phyloP scores from a whole-genome alignment of 2,797 vertebrate species.

The Melopsittacus undulatus region DNA sequence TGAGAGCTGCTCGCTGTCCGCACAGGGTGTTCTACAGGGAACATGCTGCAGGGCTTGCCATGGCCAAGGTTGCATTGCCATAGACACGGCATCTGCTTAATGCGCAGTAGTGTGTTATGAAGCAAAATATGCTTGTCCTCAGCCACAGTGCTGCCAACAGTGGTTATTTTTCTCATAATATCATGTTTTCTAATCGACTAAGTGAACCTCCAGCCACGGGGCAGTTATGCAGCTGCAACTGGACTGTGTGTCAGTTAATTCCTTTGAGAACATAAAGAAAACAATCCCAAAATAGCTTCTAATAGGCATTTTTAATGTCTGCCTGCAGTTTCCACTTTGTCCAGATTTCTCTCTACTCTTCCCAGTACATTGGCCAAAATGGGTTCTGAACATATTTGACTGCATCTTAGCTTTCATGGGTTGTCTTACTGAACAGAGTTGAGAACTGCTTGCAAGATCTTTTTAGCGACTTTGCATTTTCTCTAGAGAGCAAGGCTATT shows the following conservation, averaged over 20 bases:
- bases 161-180: conserved; percentile 5
- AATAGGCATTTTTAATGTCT: background rate
- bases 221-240: background rate
- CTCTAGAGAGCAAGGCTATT: background rate
- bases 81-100: background rate
- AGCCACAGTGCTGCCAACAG: conserved; percentile 14
- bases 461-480: background rate
- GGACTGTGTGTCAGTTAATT: background rate
- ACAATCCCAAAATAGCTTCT: background rate
- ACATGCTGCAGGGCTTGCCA: rapidly evolving
- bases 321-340: background rate
- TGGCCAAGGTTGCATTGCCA: background rate
- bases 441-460: background rate
- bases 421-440: background rate
- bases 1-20: rapidly evolving
- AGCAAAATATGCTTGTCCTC: background rate
- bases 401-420: background rate
- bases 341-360: background rate
- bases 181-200: background rate
- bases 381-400: background rate
- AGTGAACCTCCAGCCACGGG: background rate
- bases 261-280: background rate
- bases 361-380: background rate
- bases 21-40: background rate
- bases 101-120: background rate